Conservation (phyloP, 2,888 invertebrate species). For the Deilephila elpenor region DNA sequence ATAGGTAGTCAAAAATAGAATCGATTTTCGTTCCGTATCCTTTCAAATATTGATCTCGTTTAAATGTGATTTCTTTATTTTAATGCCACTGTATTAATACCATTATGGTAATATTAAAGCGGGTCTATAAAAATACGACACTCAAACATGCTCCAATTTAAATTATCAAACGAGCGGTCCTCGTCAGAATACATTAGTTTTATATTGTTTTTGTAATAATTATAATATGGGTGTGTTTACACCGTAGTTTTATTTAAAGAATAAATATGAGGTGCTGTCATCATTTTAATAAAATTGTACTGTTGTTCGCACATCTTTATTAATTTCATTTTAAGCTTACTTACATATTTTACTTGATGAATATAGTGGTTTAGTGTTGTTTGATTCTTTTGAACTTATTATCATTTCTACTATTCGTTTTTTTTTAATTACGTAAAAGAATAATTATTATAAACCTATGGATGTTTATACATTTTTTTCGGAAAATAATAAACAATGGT, state of each 20-base stretch:
- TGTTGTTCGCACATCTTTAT: too few species aligned
- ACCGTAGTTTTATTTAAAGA: constrained; percentile 19
- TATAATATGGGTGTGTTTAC: constrained; percentile 31
- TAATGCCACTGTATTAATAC: constrained; percentile 7
- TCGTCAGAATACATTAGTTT: constrained; percentile 38
- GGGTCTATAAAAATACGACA: constrained; percentile 14
- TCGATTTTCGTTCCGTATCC: constrained; percentile 1
- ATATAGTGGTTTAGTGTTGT: too few species aligned
- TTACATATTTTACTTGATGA: too few species aligned
- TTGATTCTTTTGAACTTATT: too few species aligned
- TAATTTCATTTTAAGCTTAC: too few species aligned
- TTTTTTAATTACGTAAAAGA: too few species aligned
- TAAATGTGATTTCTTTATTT: neutral
- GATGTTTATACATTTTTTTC: too few species aligned
- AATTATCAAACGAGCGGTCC: constrained; percentile 31
- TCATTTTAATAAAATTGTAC: too few species aligned
- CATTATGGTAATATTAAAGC: neutral
- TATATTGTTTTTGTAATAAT: constrained; percentile 39
- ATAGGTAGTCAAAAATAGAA: neutral
- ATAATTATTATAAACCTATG: too few species aligned
- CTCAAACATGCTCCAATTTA: constrained; percentile 37
- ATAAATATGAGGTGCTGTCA: too few species aligned
- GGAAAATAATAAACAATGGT: too few species aligned
- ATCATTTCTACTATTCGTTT: too few species aligned
- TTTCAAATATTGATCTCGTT: constrained; percentile 2